These are phyloP conservation scores for Stegophylla sp. DNA, from an alignment of 2,888 invertebrate genomes.

Conservation along the genomic window DNA sequence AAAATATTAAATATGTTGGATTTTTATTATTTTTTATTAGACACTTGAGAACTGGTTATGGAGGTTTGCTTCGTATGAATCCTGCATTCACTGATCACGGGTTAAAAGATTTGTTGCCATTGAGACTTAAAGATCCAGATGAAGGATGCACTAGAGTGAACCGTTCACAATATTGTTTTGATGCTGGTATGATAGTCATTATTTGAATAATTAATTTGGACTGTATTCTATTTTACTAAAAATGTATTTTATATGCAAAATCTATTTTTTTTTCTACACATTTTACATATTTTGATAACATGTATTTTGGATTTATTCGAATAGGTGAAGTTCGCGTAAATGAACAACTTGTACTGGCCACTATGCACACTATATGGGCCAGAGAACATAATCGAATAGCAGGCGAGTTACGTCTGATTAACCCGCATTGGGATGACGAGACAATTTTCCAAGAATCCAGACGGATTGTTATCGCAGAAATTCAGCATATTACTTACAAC, in stretches of 20 bases:
- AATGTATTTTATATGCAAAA: neutral
- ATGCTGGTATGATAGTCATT: constrained; percentile 69
- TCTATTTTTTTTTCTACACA: too few relatives aligned
- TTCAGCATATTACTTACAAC: constrained; percentile 89
- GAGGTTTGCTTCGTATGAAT: constrained; percentile 87
- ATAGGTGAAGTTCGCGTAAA: constrained; percentile 85
- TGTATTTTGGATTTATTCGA: constrained; percentile 18
- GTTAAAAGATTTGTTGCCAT: constrained; percentile 83
- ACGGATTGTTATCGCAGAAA: constrained; percentile 83
- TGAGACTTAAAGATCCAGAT: constrained; percentile 88
- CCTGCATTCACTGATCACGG: constrained; percentile 87
- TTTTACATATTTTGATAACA: too few relatives aligned
- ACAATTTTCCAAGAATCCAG: constrained; percentile 87
- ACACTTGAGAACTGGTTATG: constrained; percentile 81
- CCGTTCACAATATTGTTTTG: constrained; percentile 89
- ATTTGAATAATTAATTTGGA: neutral
- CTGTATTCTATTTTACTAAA: neutral
- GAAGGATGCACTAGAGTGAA: constrained; percentile 91
- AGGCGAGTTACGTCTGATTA: constrained; percentile 75
- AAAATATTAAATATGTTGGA: neutral
- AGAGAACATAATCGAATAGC: constrained; percentile 90
- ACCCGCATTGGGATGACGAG: constrained; percentile 94
- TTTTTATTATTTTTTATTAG: constrained; percentile 63
- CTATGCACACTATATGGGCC: constrained; percentile 90
- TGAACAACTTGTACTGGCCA: constrained; percentile 86